Conservation (phyloP, 2,113 vertebrate species). For the Calonectris borealis region DNA sequence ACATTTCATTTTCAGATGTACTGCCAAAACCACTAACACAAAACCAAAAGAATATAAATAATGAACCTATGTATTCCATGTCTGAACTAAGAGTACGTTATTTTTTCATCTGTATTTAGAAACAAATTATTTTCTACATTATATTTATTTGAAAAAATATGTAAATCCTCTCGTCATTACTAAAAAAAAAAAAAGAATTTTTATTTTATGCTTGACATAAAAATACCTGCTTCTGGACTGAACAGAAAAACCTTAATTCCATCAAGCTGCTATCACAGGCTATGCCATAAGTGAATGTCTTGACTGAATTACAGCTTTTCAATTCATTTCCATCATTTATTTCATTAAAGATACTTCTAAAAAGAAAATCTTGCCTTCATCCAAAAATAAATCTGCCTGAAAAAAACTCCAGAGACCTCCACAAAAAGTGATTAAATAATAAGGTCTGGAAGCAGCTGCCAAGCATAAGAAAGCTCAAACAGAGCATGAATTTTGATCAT, state of each 20-base stretch:
- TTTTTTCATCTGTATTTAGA: slow-evolving; percentile 11
- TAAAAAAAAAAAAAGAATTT: not conserved
- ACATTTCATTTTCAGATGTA: slow-evolving; percentile 27
- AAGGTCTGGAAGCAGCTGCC: not conserved
- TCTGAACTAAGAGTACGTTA: not conserved
- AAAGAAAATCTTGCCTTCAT: not conserved
- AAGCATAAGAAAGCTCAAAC: not conserved
- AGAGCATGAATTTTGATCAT: not conserved
- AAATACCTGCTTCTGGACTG: not conserved
- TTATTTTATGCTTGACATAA: not conserved
- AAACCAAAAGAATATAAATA: not conserved
- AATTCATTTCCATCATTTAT: not conserved
- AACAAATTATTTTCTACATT: not conserved
- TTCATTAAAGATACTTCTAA: slow-evolving; percentile 6
- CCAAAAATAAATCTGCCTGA: not conserved
- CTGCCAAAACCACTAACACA: slow-evolving; percentile 29
- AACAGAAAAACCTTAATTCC: not conserved
- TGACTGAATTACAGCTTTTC: slow-evolving; percentile 33
- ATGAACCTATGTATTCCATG: not conserved
- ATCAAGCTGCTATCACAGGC: not conserved
- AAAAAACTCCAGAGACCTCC: not conserved
- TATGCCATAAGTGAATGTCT: slow-evolving; percentile 1
- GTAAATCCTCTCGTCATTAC: not conserved
- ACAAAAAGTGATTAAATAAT: not conserved
- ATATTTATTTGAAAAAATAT: not conserved